These are phyloP conservation scores for Actinopyga echinites DNA, from an alignment of 53 echinoderm and acorn worm genomes.

Conservation along the genomic window DNA sequence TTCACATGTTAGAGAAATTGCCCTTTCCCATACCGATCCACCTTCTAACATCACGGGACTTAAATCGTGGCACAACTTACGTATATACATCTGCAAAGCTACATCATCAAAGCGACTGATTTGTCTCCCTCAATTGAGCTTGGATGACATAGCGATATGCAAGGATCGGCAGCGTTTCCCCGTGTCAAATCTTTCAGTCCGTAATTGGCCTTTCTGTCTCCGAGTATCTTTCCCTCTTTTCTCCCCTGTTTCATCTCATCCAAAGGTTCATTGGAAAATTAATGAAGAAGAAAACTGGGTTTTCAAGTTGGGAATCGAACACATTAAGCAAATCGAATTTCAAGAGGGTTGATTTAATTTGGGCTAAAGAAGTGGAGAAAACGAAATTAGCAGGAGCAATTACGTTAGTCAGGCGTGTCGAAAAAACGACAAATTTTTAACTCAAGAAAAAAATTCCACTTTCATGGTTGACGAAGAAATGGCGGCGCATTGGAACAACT, in stretches of 20 bases:
- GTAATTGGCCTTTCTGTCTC: slow-evolving; percentile 27
- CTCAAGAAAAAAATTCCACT: slow-evolving; percentile 1
- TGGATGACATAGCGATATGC: no score
- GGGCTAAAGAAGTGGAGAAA: slow-evolving; percentile 37
- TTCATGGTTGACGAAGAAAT: neutral
- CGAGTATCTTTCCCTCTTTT: neutral
- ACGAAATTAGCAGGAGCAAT: slow-evolving; percentile 35
- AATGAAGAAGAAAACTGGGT: slow-evolving; percentile 36
- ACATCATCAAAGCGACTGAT: no score
- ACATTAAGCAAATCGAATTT: slow-evolving; percentile 46
- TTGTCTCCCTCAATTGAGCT: no score
- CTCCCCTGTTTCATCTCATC: slow-evolving; percentile 13
- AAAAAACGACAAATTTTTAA: slow-evolving; percentile 13
- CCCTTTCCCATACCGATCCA: no score
- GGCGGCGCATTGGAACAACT: slow-evolving; percentile 34
- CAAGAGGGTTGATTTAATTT: slow-evolving; percentile 37
- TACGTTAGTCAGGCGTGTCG: slow-evolving; percentile 40
- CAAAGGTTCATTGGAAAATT: slow-evolving; percentile 40
- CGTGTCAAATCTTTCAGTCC: slow-evolving; percentile 22
- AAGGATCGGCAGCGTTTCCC: neutral
- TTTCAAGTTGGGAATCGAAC: slow-evolving; percentile 46
- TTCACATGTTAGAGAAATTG: no score
- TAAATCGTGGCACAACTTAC: no score
- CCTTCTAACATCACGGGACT: no score
- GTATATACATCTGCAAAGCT: no score